phyloP scores from a whole-genome alignment of 1,140 invertebrate species.

The Gonatopus flavifemur region DNA sequence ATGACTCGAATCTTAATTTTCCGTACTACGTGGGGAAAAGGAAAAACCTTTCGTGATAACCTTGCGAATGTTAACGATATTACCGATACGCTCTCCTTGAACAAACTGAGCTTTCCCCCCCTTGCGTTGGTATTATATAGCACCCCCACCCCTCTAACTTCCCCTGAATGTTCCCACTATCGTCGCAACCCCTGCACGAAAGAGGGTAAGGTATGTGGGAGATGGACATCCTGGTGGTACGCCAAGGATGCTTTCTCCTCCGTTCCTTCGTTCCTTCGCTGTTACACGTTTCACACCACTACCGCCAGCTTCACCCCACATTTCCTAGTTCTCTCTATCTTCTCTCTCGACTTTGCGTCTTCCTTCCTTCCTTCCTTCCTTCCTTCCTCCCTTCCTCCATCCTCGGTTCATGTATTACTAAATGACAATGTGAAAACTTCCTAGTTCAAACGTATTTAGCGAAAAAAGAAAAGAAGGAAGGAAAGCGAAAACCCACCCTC shows the following conservation, averaged over 20 bases:
- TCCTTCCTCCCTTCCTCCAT: too few relatives aligned
- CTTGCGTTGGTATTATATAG: constrained; percentile 52
- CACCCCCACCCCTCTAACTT: constrained; percentile 52
- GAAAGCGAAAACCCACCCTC: too few relatives aligned
- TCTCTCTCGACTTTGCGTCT: constrained; percentile 4
- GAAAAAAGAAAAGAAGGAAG: too few relatives aligned
- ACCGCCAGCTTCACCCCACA: neutral
- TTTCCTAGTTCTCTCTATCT: neutral
- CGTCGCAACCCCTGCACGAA: constrained; percentile 32
- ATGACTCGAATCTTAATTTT: constrained; percentile 7
- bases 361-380: neutral
- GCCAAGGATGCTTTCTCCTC: constrained; percentile 21
- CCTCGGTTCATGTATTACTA: too few relatives aligned
- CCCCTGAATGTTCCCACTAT: constrained; percentile 40
- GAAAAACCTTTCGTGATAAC: too few relatives aligned
- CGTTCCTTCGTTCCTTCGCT: neutral
- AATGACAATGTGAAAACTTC: constrained; percentile 46
- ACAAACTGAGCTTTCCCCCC: constrained; percentile 58
- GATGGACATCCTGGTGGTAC: constrained; percentile 38
- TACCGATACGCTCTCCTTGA: constrained; percentile 53
- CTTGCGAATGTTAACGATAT: constrained; percentile 39
- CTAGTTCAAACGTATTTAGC: too few relatives aligned
- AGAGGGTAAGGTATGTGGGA: constrained; percentile 31
- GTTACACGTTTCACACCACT: constrained; percentile 11
- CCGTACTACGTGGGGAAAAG: constrained; percentile 30